phyloP scores from a whole-genome alignment of 2,888 invertebrate genomes.

The Zele albiditarsus region DNA sequence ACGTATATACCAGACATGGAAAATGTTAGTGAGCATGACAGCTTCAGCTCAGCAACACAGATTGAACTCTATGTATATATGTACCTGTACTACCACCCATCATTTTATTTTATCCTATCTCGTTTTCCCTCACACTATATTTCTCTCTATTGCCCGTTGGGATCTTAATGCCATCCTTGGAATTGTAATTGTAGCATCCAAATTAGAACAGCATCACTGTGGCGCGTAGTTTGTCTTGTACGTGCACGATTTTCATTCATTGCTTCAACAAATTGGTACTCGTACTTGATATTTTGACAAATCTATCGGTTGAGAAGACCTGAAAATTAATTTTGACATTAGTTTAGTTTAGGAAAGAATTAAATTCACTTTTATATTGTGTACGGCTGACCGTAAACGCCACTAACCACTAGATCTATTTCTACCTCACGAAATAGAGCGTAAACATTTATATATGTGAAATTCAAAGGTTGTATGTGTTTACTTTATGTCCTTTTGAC shows the following conservation, averaged over 20 bases:
- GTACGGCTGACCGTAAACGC: background rate
- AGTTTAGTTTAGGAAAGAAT: background rate
- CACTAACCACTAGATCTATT: slow-evolving; percentile 11
- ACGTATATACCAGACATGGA: background rate
- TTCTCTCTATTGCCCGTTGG: background rate
- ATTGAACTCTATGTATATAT: slow-evolving; percentile 1
- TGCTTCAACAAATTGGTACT: too few relatives aligned
- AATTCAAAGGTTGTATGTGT: background rate
- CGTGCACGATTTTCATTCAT: background rate
- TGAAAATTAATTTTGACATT: slow-evolving; percentile 6
- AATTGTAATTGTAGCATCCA: slow-evolving; percentile 16
- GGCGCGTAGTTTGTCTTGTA: background rate
- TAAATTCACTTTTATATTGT: background rate
- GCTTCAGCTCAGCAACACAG: background rate
- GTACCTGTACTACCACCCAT: background rate
- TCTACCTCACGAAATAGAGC: background rate
- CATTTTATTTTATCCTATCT: background rate
- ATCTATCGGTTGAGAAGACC: background rate
- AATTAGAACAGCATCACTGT: background rate
- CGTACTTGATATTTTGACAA: background rate
- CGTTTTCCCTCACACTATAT: background rate
- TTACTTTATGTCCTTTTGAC: too few relatives aligned
- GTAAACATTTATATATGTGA: background rate
- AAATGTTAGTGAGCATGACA: background rate
- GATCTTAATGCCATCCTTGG: background rate